Percentiles rank a stretch among this genome's conserved stretches.
These are phyloP conservation scores for Limanda limanda DNA, from an alignment of 2,113 vertebrate genomes.

Conservation along the genomic window DNA sequence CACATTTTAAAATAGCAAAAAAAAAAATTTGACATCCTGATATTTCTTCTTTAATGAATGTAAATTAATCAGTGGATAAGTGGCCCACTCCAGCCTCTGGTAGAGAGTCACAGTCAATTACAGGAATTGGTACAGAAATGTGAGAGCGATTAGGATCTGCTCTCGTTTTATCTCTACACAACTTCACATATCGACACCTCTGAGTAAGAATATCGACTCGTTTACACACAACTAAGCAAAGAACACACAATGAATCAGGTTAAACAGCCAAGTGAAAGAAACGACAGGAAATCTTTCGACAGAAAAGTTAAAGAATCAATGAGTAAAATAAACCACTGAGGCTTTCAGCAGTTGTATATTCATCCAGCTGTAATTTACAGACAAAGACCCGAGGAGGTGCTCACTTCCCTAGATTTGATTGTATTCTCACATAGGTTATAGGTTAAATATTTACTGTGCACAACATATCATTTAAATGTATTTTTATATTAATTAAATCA, in stretches of 20 bases:
- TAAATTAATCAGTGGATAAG: too few species aligned
- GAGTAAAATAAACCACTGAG: neutral
- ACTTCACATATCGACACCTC: neutral
- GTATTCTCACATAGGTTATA: too few species aligned
- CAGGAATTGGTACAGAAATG: neutral
- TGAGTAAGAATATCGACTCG: neutral
- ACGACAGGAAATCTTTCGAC: neutral
- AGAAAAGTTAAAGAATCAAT: neutral
- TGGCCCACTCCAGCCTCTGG: too few species aligned
- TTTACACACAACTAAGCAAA: constrained; percentile 2
- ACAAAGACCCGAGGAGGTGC: neutral
- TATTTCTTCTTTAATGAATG: too few species aligned
- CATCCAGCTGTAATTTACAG: neutral
- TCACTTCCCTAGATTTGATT: too few species aligned
- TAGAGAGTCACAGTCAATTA: neutral
- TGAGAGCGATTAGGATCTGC: neutral
- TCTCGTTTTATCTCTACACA: neutral
- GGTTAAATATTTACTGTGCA: too few species aligned
- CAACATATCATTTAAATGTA: too few species aligned
- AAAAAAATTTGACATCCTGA: too few species aligned
- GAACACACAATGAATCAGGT: neutral
- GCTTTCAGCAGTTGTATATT: neutral
- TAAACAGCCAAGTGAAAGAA: neutral
- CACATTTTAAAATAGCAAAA: too few species aligned
- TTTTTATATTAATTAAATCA: too few species aligned